Base-by-base conservation (phyloP, 1,140 invertebrate genomes). In the Vanessa tameamea region DNA sequence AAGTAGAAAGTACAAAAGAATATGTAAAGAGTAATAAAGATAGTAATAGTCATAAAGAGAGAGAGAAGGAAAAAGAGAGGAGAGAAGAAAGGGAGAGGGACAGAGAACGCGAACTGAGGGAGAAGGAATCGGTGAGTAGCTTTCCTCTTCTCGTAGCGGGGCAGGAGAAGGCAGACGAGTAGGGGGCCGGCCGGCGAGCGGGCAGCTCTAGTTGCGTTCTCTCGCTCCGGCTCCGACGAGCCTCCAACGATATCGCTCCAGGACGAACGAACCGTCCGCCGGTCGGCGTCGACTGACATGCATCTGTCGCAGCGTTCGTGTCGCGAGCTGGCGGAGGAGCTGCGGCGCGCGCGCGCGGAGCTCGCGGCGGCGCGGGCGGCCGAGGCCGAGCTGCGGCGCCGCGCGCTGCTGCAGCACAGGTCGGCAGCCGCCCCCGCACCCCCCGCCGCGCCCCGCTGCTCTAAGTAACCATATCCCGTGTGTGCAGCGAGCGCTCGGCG, bases 371-470 rank as follows among this genome's bases (percentile, higher is more conserved):
- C 86, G 75, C 77, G 76, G 7, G 64, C 53, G n/a, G 74, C 78
- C 47, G 88, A 90, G 77, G 80, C 81, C 57, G 86, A 88, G 37
- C 87, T 86, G n/a, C 47, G 81, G 0, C 78, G 87, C 85, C 96
- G 98, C 87, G 96, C 97, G 86, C 95, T 95, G 85, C 92, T 97
- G 78, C 96, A 97, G 87, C 95, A 95, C 84, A 97, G 96, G 95
- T 96, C 86, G 9, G 57, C 4, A 20, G 15, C 11, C 48, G 48
- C 15, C 48, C 3, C 48, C 48, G 3, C 15, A 50, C 48, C 31
- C 31, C 31, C 4, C 31, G 4, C 31, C 15, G 3, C 48, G 15
- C 48, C 48, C 1, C 31, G 7, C 31, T 7, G 31, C 31, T 4
- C 31, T 37, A 37, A 37, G 1, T 20, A 20, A 20, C 31, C 31